A percentile compares a stretch with the other conserved stretches of the same genome.
These are phyloP conservation scores for Corythaeola cristata DNA, from an alignment of 2,113 vertebrate species.

Conservation along the genomic window DNA sequence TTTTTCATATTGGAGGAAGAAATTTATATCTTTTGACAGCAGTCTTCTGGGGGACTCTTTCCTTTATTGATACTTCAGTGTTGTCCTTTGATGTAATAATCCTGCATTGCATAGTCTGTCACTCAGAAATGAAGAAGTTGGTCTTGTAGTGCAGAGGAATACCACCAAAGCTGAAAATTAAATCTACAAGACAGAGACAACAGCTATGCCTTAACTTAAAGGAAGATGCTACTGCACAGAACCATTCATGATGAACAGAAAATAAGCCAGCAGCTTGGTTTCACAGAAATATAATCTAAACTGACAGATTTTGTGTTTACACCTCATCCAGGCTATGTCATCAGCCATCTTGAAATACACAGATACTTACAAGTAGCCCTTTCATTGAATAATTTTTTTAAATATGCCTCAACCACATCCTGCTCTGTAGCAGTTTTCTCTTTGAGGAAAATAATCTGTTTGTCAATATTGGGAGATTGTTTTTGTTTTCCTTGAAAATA, in stretches of 20 bases:
- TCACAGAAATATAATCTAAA: not conserved
- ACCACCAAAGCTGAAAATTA: not conserved
- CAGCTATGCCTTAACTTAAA: not conserved
- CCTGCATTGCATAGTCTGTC: constrained; percentile 15
- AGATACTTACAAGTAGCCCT: not conserved
- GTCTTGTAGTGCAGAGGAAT: not conserved
- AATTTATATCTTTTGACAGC: constrained; percentile 42
- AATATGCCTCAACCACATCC: not conserved
- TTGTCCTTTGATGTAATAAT: constrained; percentile 44
- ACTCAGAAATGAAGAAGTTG: constrained; percentile 5
- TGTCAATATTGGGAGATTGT: not conserved
- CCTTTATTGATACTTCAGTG: constrained; percentile 25
- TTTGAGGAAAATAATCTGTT: not conserved
- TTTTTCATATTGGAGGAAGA: not conserved
- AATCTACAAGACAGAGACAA: not conserved
- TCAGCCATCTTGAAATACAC: not conserved
- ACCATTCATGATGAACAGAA: not conserved
- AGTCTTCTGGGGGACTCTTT: constrained; percentile 7
- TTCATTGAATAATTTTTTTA: not conserved
- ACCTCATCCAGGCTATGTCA: not conserved
- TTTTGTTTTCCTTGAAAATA: not conserved
- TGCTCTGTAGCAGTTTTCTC: not conserved
- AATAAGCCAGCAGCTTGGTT: not conserved
- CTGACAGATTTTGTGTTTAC: not conserved
- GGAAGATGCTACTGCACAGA: not conserved